Base-by-base conservation (phyloP, 2,888 invertebrate species). In the Penaeus monodon region DNA sequence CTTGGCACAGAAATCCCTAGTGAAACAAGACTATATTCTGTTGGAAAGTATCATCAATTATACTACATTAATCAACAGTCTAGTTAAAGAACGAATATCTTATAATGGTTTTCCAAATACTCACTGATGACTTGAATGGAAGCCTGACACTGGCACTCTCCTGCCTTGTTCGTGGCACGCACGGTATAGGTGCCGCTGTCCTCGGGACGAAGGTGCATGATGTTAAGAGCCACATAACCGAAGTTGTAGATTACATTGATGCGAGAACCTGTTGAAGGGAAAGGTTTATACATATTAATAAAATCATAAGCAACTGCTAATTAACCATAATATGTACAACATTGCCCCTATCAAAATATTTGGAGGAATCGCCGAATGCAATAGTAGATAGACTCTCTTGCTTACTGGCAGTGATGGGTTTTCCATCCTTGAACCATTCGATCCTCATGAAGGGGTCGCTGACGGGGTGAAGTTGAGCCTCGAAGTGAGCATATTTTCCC, bases 161-260 rank as follows among this genome's bases (percentile, higher is more conserved):
- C 86, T 29, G 86, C 94, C 92, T 96, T 95, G 93, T 98, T 98
- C 91, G 96, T 95, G 93, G 97, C 98, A 92, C 97, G 95, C 92
- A 96, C 96, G 91, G 97, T 97, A 92, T 98, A 98, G 93, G 96
- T 96, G 93, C 98, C 98, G 92, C 97, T 96, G 95, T 99, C 99
- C 95, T 99, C 99, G 94, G 96, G 95, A 94, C 98, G 96, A 95
- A 98, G 96, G 95, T 98, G 98, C 96, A 98, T 95, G 93, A 99
- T 98, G 94, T 98, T 98, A 92, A 99, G 96, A 94, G 98, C 97
- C 94, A 98, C 98, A 95, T 98, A 98, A 93, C 98, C 98, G 95
- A 99, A 98, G 95, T 98, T 99, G 95, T 97, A 97, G 94, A 97
- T 97, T 93, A 98, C 97, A 93, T 97, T 97, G 94, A 98, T 98